Evolutionary conservation across 2,797 vertebrate species (phyloP).

Genomic region (Xenentodon cancila): DNA sequence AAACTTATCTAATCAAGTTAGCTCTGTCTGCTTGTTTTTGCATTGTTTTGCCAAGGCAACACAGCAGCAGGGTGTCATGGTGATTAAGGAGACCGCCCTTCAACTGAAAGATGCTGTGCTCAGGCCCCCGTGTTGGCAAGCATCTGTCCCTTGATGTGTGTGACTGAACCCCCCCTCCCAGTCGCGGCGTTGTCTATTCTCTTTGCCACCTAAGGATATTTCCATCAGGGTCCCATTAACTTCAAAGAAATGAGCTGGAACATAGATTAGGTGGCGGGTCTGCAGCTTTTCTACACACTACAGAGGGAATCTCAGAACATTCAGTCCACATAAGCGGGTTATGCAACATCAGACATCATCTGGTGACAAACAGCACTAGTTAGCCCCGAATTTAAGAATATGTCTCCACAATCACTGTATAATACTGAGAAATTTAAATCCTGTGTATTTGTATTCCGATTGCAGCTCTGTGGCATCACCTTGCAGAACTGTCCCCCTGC

Average conservation of each 20-base stretch:
- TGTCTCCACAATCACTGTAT: background rate
- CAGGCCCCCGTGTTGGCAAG: constrained; percentile 52
- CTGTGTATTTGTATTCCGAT: background rate
- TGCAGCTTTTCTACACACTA: constrained; percentile 3
- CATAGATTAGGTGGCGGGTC: constrained; percentile 3
- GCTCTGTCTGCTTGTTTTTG: constrained; percentile 42
- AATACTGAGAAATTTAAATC: background rate
- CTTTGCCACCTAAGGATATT: constrained; percentile 32
- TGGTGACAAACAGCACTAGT: constrained; percentile 1
- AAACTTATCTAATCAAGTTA: constrained; percentile 58
- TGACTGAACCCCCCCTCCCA: background rate
- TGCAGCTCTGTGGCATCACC: constrained; percentile 4
- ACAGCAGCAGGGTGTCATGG: constrained; percentile 55
- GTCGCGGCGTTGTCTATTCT: constrained; percentile 22
- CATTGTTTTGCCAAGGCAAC: constrained; percentile 55
- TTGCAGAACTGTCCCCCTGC: constrained; percentile 27
- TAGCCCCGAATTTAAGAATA: background rate
- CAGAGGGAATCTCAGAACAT: no score
- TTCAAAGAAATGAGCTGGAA: constrained; percentile 28
- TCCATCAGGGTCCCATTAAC: constrained; percentile 23
- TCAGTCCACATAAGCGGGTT: background rate
- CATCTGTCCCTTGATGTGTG: constrained; percentile 48
- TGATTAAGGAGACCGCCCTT: constrained; percentile 68
- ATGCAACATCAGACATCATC: background rate
- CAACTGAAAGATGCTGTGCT: constrained; percentile 52